These are phyloP conservation scores for Gavialis gangeticus DNA, from an alignment of 2,113 vertebrate genomes.

Conservation along the genomic window DNA sequence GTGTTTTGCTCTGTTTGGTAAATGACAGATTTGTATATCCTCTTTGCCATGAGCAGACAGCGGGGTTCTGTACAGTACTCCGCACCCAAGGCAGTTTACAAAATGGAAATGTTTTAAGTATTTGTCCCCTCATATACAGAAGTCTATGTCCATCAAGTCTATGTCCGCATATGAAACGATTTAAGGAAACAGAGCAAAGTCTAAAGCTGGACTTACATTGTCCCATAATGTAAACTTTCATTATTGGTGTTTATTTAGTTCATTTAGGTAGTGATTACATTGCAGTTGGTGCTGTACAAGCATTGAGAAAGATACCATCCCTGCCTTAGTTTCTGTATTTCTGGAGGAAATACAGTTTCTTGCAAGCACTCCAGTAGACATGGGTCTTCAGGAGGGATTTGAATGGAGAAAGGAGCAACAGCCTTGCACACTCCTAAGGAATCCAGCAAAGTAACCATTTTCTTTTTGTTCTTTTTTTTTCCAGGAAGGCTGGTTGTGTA, in stretches of 20 bases:
- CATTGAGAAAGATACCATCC: neutral
- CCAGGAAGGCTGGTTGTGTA: neutral
- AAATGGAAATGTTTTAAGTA: neutral
- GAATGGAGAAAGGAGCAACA: neutral
- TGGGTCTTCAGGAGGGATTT: neutral
- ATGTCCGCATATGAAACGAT: neutral
- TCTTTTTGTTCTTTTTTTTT: neutral
- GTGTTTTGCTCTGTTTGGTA: neutral
- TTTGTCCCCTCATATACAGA: neutral
- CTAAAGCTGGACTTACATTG: neutral
- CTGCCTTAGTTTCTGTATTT: neutral
- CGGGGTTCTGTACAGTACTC: neutral
- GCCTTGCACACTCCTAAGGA: fast-evolving
- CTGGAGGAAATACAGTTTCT: neutral
- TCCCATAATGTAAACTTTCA: neutral
- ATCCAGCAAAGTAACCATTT: fast-evolving
- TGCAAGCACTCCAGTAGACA: neutral
- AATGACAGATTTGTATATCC: neutral
- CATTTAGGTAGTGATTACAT: neutral
- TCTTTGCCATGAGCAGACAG: neutral
- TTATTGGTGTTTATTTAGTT: neutral
- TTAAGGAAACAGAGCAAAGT: neutral
- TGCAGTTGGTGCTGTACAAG: neutral
- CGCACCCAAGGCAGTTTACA: fast-evolving
- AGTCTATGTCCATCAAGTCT: neutral